Conservation (phyloP, 2,113 vertebrate genomes). For the Stictonetta naevosa region DNA sequence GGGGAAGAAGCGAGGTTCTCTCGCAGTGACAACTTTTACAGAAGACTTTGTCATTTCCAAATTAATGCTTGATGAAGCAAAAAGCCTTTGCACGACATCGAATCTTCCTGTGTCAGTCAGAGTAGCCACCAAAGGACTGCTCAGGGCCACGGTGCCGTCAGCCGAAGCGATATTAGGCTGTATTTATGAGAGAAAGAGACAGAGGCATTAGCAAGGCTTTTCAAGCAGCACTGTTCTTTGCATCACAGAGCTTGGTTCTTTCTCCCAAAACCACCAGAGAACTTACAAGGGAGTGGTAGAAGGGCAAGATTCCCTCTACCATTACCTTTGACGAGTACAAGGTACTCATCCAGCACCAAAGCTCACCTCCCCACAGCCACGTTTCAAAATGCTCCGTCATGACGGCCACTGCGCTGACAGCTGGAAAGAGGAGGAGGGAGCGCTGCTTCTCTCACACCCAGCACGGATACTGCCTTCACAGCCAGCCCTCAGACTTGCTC, state of each 20-base stretch:
- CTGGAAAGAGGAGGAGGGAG: not conserved
- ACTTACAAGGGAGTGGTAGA: not conserved
- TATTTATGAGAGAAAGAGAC: conserved; percentile 4
- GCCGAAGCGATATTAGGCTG: conserved; percentile 79
- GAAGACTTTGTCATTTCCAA: conserved; percentile 77
- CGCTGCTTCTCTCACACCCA: not conserved
- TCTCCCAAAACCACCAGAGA: not conserved
- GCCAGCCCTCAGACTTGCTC: not conserved
- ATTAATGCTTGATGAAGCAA: conserved; percentile 74
- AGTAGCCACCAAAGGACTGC: conserved; percentile 55
- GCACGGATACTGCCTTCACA: too few species aligned
- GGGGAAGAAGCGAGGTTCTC: conserved; percentile 62
- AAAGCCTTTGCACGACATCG: conserved; percentile 73
- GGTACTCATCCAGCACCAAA: not conserved
- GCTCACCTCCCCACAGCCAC: not conserved
- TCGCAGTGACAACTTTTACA: conserved; percentile 68
- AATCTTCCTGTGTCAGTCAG: conserved; percentile 77
- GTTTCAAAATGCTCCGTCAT: not conserved
- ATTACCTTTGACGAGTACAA: not conserved
- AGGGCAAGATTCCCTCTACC: not conserved
- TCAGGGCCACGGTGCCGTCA: conserved; percentile 56
- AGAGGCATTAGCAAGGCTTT: not conserved
- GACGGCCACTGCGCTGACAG: not conserved
- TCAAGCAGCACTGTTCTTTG: not conserved
- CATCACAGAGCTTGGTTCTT: not conserved